A percentile compares a stretch with the other conserved stretches of the same genome.
phyloP scores from a whole-genome alignment of 2,797 vertebrate genomes.

The Labeo calbasu region DNA sequence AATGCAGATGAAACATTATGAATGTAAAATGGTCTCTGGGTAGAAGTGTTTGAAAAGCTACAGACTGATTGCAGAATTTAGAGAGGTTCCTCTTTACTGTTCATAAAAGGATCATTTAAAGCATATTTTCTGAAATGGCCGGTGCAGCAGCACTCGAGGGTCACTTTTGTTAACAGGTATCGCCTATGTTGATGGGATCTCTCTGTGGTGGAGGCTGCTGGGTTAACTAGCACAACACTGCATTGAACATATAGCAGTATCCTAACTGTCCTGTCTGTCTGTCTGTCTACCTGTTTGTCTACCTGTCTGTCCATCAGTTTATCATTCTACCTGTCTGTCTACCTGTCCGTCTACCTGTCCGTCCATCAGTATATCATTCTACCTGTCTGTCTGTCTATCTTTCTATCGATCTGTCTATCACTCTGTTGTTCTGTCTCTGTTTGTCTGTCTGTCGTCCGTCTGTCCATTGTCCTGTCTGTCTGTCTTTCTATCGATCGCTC shows the following conservation, averaged over 20 bases:
- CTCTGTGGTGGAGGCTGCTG: neutral
- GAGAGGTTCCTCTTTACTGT: slow-evolving; percentile 13
- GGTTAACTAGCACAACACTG: neutral
- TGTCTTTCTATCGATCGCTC: fast-evolving
- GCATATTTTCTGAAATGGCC: slow-evolving; percentile 21
- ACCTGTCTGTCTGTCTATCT: neutral
- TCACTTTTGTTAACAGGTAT: slow-evolving; percentile 28
- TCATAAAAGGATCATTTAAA: slow-evolving; percentile 35
- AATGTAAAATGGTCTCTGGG: slow-evolving; percentile 36
- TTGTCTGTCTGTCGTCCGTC: no score
- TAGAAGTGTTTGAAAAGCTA: slow-evolving; percentile 34
- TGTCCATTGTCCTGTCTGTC: neutral
- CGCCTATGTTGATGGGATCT: slow-evolving; percentile 9
- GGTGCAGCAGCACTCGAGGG: neutral
- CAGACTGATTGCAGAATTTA: slow-evolving; percentile 19
- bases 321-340: neutral
- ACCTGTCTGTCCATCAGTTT: neutral
- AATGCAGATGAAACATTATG: slow-evolving; percentile 34
- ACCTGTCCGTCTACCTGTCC: neutral
- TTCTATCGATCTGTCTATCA: neutral
- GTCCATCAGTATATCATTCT: no score
- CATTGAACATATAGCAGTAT: neutral
- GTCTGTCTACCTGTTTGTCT: neutral
- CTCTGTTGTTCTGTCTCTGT: no score
- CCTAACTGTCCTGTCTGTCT: neutral